Evolutionary conservation across 2,113 vertebrate species (phyloP).

Genomic region (Pongo abelii): DNA sequence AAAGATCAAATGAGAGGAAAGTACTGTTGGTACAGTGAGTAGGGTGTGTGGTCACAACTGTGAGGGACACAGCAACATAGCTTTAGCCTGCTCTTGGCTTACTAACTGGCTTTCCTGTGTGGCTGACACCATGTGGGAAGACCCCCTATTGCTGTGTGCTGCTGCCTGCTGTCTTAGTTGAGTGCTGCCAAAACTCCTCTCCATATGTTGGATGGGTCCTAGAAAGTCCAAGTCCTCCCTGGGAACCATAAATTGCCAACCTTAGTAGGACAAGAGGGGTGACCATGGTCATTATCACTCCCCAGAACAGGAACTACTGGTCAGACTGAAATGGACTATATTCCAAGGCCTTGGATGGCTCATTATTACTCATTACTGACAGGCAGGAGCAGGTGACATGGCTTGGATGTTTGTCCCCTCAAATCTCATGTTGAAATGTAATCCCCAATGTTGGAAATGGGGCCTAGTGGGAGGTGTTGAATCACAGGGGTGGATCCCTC

Average conservation of each 20-base stretch:
- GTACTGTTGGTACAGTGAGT: no score
- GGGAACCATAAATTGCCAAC: not conserved
- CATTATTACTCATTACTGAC: not conserved
- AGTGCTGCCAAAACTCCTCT: not conserved
- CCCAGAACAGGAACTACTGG: not conserved
- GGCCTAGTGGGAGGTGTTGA: no score
- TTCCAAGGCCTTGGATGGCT: not conserved
- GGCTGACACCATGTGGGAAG: not conserved
- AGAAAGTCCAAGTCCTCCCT: not conserved
- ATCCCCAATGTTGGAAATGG: no score
- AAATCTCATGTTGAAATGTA: no score
- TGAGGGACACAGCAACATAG: not conserved
- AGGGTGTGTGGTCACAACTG: not conserved
- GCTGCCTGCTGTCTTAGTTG: not conserved
- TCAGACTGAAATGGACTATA: not conserved
- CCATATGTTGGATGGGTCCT: not conserved
- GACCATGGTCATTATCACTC: not conserved
- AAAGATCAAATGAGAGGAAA: not conserved
- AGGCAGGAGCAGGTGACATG: not conserved
- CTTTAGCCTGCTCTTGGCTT: not conserved
- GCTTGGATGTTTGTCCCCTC: no score
- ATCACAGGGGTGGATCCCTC: no score
- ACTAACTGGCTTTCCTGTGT: not conserved
- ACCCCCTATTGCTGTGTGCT: not conserved
- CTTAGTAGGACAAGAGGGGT: not conserved